Base-by-base conservation (phyloP, 2,888 invertebrate genomes). In the Alloplasta piceator region DNA sequence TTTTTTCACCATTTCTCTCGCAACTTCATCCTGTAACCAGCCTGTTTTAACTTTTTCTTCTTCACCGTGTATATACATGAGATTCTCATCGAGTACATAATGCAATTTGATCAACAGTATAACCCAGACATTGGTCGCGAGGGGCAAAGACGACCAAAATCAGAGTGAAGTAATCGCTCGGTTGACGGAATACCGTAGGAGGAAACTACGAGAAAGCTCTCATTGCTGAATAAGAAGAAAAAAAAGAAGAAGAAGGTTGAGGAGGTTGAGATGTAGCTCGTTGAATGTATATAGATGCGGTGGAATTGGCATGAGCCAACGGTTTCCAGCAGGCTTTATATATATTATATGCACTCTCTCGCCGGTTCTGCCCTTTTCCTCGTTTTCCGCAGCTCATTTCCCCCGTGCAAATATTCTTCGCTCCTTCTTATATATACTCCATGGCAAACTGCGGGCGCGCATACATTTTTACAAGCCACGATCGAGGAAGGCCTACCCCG, bases 391-490 rank as follows among this genome's bases (percentile, higher is more conserved):
- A 85, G 79, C 76, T 86, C 86, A 86, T 88, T 87, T 84, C 82
- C 82, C 78, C 71, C 78, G 75, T 82, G 82, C 87, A 87, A 88
- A 88, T 87, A 88, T 88, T 86, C 88, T 75, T 71, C 78, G 46
- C 43, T 78, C 72, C 26, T 64, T 73, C 78, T 83, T 74, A 74
- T 70, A 61, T 56, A 48, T 41, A n/a, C 14, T 10, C 48, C 63
- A 38, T 46, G 16, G 39, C 48, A 12, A 74, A 55, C 63, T 36
- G 63, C 39, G 67, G 56, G 66, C 66, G 60, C 66, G 74, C 78
- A 78, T 81, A 66, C 39, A 60, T 70, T 81, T 81, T 73, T 73
- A 70, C 73, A 56, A 78, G 39, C 64, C 50, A 48, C 50, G 41
- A 61, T 43, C 74, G 43, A 52, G 12, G 10, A n/a, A 71, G 61